Conservation (phyloP, 2,797 vertebrate genomes). For the Trachops cirrhosus region DNA sequence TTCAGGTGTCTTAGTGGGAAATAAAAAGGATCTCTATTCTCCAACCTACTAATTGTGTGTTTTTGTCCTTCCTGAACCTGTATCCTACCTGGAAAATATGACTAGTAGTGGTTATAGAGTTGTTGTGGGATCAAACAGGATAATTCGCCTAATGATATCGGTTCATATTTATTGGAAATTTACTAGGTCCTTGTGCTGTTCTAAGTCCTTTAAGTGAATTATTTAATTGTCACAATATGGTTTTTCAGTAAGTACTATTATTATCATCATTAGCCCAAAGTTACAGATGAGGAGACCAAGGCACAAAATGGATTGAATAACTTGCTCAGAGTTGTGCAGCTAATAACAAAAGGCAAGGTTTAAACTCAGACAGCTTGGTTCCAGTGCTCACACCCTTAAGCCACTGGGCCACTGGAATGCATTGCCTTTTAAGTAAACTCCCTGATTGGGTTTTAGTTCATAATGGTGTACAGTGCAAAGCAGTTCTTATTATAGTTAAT, state of each 20-base stretch:
- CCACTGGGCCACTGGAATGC: background rate
- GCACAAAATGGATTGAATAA: background rate
- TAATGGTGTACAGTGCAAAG: background rate
- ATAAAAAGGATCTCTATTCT: background rate
- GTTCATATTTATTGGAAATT: background rate
- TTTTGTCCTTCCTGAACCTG: background rate
- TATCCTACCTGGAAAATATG: background rate
- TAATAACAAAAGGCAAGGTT: background rate
- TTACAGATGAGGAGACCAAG: background rate
- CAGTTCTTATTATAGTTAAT: background rate
- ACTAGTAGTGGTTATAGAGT: background rate
- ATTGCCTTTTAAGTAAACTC: background rate
- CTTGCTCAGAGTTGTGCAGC: background rate
- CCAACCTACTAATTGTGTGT: background rate
- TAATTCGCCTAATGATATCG: background rate
- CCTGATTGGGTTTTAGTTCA: background rate
- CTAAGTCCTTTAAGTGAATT: background rate
- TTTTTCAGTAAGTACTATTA: background rate
- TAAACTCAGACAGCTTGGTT: background rate
- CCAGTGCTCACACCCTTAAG: background rate
- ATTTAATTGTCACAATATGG: background rate
- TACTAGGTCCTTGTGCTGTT: background rate
- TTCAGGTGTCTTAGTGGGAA: background rate
- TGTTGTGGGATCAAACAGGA: background rate
- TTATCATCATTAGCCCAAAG: background rate